phyloP scores from a whole-genome alignment of 2,113 vertebrate species.

The Myodes glareolus region DNA sequence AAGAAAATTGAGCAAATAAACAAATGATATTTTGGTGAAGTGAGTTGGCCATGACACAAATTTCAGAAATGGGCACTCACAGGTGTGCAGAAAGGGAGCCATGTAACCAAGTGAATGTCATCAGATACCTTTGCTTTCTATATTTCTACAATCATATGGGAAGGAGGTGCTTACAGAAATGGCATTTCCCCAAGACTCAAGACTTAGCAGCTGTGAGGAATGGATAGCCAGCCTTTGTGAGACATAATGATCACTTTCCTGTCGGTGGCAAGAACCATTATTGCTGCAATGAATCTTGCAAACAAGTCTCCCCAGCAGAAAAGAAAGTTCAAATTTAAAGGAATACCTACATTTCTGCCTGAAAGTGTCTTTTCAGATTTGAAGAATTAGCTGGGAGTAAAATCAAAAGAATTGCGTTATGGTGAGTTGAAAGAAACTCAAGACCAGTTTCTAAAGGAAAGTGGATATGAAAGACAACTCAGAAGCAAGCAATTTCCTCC shows the following conservation, averaged over 20 bases:
- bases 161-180: background rate
- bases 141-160: rapidly evolving
- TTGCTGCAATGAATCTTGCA: background rate
- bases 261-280: too few relatives aligned
- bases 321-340: background rate
- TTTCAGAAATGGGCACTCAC: background rate
- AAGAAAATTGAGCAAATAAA: background rate
- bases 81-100: background rate
- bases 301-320: background rate
- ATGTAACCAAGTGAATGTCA: background rate
- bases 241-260: background rate
- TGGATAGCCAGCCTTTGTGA: background rate
- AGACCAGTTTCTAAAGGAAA: background rate
- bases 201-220: rapidly evolving
- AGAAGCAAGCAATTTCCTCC: background rate
- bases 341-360: background rate
- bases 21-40: too few relatives aligned
- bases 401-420: background rate
- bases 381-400: background rate
- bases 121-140: background rate
- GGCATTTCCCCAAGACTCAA: too few relatives aligned
- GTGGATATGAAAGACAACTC: background rate
- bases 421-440: background rate
- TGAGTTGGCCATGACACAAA: background rate
- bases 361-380: background rate